These are phyloP conservation scores for Corvus cornix DNA, from an alignment of 2,113 vertebrate species.

Conservation along the genomic window DNA sequence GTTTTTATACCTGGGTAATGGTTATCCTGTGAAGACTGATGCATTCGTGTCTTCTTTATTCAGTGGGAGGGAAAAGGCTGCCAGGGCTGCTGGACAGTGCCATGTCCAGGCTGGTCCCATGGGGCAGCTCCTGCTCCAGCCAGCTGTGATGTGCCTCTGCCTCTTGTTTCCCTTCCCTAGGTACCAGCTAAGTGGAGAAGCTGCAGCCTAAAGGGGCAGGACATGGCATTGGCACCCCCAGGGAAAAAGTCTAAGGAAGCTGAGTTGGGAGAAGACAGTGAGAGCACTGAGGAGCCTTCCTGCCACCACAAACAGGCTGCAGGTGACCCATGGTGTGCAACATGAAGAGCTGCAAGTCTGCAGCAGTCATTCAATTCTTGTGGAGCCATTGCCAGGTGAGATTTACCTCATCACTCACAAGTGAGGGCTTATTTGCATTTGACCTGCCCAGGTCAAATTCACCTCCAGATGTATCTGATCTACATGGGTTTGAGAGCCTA, in stretches of 20 bases:
- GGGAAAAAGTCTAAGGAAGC: background rate
- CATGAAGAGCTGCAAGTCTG: background rate
- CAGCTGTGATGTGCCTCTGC: background rate
- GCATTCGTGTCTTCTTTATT: background rate
- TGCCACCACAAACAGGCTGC: background rate
- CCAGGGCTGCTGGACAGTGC: background rate
- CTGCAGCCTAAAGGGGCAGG: background rate
- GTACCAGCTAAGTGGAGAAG: background rate
- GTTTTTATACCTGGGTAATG: background rate
- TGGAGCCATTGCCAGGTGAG: background rate
- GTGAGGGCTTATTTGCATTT: background rate
- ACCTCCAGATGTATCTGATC: background rate
- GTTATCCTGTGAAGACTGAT: background rate
- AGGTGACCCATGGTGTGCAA: background rate
- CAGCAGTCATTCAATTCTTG: accelerated
- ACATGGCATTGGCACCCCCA: accelerated
- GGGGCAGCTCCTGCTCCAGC: background rate
- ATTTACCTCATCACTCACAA: background rate
- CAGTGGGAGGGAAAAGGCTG: background rate
- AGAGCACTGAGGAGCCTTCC: background rate
- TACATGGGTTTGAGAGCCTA: background rate
- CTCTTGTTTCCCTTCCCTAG: background rate
- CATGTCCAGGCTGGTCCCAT: background rate
- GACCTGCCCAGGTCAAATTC: background rate
- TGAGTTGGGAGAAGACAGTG: background rate